Evolutionary conservation across 2,888 invertebrate species (phyloP).

Genomic region (Yponomeuta malinellus): DNA sequence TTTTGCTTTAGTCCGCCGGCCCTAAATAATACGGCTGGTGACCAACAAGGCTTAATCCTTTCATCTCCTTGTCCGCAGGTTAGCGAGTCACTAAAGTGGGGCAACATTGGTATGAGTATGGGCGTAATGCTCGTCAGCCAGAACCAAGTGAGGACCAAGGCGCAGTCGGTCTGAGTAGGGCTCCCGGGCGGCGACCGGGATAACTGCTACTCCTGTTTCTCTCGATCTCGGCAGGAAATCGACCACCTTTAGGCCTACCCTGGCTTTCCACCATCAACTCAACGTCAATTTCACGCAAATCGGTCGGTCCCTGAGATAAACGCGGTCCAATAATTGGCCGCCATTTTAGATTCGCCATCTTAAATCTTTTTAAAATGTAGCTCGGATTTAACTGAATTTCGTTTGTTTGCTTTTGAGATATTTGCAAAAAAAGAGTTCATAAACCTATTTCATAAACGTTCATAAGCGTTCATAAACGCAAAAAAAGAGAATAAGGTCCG

Average conservation of each 20-base stretch:
- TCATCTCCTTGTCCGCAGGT: constrained; percentile 73
- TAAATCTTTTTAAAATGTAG: too few species aligned
- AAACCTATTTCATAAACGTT: too few species aligned
- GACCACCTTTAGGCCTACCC: constrained; percentile 43
- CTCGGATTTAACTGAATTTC: neutral
- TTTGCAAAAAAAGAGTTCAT: neutral
- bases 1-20: too few species aligned
- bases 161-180: constrained; percentile 65
- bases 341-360: neutral
- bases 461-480: neutral
- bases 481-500: neutral
- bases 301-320: neutral
- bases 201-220: constrained; percentile 58
- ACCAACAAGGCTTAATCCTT: neutral
- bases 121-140: constrained; percentile 79
- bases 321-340: neutral
- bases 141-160: constrained; percentile 50
- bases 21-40: too few species aligned
- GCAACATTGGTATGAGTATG: constrained; percentile 81
- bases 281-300: neutral
- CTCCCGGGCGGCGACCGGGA: constrained; percentile 49
- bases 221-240: constrained; percentile 47
- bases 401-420: neutral
- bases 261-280: neutral
- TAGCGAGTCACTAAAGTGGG: constrained; percentile 83